These are phyloP conservation scores for Rousettus madagascariensis DNA, from an alignment of 2,797 vertebrate genomes.

Conservation along the genomic window DNA sequence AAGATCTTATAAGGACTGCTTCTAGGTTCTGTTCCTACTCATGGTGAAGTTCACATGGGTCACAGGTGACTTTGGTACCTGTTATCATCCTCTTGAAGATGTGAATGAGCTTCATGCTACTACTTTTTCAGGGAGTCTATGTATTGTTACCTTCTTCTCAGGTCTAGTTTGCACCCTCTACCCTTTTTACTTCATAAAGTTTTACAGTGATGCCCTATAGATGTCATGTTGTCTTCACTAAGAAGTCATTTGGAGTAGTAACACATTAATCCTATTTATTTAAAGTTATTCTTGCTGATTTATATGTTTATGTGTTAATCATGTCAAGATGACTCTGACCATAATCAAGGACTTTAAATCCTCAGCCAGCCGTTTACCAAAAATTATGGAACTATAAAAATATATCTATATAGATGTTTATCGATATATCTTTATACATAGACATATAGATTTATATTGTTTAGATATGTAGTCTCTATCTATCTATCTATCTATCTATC, in stretches of 20 bases:
- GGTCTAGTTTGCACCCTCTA: background rate
- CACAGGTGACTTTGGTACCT: background rate
- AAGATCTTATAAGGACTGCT: background rate
- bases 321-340: constrained; percentile 2
- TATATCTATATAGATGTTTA: no score
- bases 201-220: background rate
- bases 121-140: background rate
- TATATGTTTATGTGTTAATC: background rate
- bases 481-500: background rate
- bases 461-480: background rate
- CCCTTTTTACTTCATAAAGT: background rate
- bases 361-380: background rate
- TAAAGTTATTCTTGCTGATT: background rate
- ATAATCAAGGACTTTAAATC: background rate
- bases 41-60: background rate
- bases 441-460: background rate
- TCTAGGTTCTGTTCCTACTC: background rate
- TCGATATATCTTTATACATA: no score
- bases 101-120: background rate
- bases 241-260: background rate
- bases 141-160: background rate
- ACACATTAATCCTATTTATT: background rate
- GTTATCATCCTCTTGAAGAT: background rate
- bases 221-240: background rate
- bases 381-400: background rate